These are phyloP conservation scores for Zhuqinia jingwanae DNA, from an alignment of 2,888 invertebrate genomes.

Conservation along the genomic window DNA sequence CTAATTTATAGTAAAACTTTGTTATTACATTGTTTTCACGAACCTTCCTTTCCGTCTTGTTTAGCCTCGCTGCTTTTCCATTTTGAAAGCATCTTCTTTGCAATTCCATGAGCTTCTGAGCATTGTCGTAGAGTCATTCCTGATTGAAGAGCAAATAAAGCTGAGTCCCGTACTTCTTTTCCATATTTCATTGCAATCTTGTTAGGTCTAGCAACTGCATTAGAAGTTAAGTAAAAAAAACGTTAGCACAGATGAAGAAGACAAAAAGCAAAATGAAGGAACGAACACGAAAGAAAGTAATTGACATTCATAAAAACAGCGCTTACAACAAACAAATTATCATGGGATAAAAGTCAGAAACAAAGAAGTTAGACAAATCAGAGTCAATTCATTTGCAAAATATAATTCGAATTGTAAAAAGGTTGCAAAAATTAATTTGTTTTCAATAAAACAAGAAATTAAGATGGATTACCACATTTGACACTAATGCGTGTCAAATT, in stretches of 20 bases:
- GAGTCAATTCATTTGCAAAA: no score
- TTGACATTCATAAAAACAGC: background rate
- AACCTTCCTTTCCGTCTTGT: constrained; percentile 61
- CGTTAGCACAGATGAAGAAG: constrained; percentile 32
- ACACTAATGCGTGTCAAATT: background rate
- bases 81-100: constrained; percentile 78
- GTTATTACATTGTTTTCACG: no score
- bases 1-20: background rate
- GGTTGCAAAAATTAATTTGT: no score
- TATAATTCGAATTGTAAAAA: no score
- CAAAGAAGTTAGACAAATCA: background rate
- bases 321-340: no score
- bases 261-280: background rate
- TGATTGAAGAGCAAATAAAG: constrained; percentile 75
- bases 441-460: background rate
- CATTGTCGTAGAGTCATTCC: constrained; percentile 78
- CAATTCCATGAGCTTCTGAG: constrained; percentile 77
- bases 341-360: background rate
- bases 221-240: constrained; percentile 44
- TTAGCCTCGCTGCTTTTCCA: constrained; percentile 77
- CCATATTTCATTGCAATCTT: constrained; percentile 73
- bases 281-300: background rate
- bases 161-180: constrained; percentile 77
- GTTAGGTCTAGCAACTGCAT: constrained; percentile 63
- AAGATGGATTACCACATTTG: background rate